Evolutionary conservation across 2,797 vertebrate species (phyloP).

Genomic region (Anableps anableps): DNA sequence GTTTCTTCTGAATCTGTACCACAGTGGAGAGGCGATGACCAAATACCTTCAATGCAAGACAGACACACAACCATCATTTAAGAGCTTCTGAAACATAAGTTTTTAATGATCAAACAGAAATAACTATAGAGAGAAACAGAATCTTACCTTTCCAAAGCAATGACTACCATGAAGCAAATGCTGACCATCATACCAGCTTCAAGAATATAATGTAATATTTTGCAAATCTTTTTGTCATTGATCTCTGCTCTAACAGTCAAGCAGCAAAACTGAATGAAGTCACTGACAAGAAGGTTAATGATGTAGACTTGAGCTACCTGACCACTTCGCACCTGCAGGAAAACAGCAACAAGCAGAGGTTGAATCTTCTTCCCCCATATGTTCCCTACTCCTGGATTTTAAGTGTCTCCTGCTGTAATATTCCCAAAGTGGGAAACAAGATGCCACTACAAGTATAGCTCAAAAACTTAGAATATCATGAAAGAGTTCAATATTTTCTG

Average conservation of each 20-base stretch:
- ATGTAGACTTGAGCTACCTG: constrained; percentile 9
- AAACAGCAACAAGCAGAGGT: background rate
- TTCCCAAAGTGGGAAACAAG: no score
- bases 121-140: background rate
- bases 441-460: no score
- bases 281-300: constrained; percentile 23
- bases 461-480: no score
- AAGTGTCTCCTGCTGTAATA: no score
- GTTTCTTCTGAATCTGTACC: constrained; percentile 6
- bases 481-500: no score
- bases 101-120: background rate
- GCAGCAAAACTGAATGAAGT: constrained; percentile 25
- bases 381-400: background rate
- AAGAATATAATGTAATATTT: background rate
- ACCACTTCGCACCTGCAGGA: constrained; percentile 14
- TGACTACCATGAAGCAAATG: constrained; percentile 6
- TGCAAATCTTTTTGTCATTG: background rate
- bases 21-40: background rate
- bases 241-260: background rate
- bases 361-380: background rate
- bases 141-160: constrained; percentile 8
- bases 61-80: background rate
- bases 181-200: background rate
- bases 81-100: background rate
- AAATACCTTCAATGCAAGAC: background rate